Base-by-base conservation (phyloP, 2,888 invertebrate species). In the Xanthorhoe designata region DNA sequence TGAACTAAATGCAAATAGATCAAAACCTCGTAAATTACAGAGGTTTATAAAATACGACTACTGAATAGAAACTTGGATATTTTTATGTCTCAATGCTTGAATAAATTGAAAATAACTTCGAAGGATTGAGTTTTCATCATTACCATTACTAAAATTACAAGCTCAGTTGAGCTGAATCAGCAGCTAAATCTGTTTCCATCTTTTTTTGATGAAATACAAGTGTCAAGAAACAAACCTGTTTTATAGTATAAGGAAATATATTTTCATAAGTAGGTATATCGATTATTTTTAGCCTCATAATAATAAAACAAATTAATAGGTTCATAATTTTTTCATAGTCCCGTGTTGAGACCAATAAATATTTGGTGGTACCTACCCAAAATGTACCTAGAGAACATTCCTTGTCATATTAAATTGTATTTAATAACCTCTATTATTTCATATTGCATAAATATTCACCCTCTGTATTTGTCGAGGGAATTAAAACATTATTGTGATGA, bases 361-460 rank as follows among this genome's bases (percentile, higher is more conserved):
- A 8, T 19, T 61, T 61, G 54, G 55, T 47, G 38, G 47, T 75
- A 78, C 71, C 77, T 79, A 75, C 82, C n/a, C 81, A 81, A 82
- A 77, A 79, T 77, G 79, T 78, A 74, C 29, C 69, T 76, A 79
- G 77, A 79, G 77, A 65, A 66, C 78, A 68, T 80, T 78, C 73
- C 64, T 65, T 77, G 74, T 76, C 79, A 78, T 84, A 83, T 86
- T 83, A 76, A 79, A 73, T 75, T 77, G 67, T 74, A 79, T 75
- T 82, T 47, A 17, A 47, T 47, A 75, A 79, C 78, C 70, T 73
- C 72, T 79, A 78, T 83, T 82, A 82, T 74, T 74, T 77, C 75
- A 78, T 75, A 78, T 68, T 70, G 68, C 69, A 66, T 81, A 79
- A 57, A 82, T 80, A 77, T 84, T 84, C 83, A 84, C 86, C 87